phyloP scores from a whole-genome alignment of 2,888 invertebrate species.

The Colletes collaris region DNA sequence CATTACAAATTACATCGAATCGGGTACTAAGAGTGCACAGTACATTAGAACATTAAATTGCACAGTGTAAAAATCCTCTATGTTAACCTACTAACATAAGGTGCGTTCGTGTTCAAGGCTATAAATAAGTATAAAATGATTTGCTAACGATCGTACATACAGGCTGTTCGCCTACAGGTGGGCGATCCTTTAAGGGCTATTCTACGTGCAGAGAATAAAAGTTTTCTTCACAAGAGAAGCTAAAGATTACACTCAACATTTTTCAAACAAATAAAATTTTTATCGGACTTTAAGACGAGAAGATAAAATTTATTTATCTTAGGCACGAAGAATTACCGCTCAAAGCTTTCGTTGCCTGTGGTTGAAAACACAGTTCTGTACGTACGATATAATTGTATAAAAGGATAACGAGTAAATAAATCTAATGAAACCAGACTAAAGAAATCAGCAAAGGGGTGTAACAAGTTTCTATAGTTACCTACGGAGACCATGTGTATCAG shows the following conservation, averaged over 20 bases:
- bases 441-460: conserved; percentile 2
- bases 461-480: conserved; percentile 17
- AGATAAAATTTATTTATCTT: too few species aligned
- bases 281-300: too few species aligned
- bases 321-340: too few species aligned
- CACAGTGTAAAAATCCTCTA: conserved; percentile 12
- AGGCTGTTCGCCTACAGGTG: neutral
- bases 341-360: too few species aligned
- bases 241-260: too few species aligned
- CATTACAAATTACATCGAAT: neutral
- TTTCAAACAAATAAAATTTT: too few species aligned
- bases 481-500: conserved; percentile 14
- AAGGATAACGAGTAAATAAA: neutral
- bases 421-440: conserved; percentile 13
- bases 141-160: conserved; percentile 3
- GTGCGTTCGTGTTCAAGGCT: conserved; percentile 11
- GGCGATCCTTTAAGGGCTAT: too few species aligned
- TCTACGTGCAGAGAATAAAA: too few species aligned
- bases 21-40: conserved; percentile 15
- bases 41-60: neutral
- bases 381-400: too few species aligned
- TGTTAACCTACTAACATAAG: neutral
- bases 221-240: too few species aligned
- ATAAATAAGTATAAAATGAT: neutral
- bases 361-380: too few species aligned